These are phyloP conservation scores for Sisyra nigra DNA, from an alignment of 2,888 invertebrate genomes.

Conservation along the genomic window DNA sequence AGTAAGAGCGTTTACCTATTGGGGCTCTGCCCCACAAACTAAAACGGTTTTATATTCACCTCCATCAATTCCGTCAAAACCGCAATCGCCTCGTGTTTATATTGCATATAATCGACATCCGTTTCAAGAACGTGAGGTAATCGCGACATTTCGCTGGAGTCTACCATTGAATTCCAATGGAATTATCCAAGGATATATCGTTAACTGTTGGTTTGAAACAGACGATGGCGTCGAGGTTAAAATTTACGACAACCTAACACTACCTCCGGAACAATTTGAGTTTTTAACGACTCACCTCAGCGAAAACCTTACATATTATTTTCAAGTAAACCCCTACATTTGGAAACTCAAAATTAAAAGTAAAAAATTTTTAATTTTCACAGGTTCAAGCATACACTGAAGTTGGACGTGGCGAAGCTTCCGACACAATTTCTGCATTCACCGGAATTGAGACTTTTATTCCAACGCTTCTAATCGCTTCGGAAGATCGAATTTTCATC, in stretches of 20 bases:
- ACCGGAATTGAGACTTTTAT: conserved; percentile 61
- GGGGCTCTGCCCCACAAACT: conserved; percentile 58
- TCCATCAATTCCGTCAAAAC: conserved; percentile 62
- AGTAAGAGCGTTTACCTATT: conserved; percentile 67
- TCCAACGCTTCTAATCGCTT: conserved; percentile 61
- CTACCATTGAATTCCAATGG: conserved; percentile 59
- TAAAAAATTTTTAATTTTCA: conserved; percentile 7
- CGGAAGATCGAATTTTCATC: conserved; percentile 52
- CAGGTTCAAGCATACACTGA: conserved; percentile 69
- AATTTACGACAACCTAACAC: conserved; percentile 34
- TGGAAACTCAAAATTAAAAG: too few species aligned
- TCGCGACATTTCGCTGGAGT: conserved; percentile 67
- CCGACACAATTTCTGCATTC: conserved; percentile 43
- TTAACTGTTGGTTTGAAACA: conserved; percentile 46
- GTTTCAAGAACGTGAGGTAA: conserved; percentile 22
- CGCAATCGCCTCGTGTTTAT: conserved; percentile 56
- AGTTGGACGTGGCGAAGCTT: conserved; percentile 57
- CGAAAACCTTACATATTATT: conserved; percentile 47
- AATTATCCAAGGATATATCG: conserved; percentile 52
- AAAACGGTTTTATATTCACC: conserved; percentile 55
- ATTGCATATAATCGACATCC: conserved; percentile 36
- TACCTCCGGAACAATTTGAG: conserved; percentile 35
- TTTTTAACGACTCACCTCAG: conserved; percentile 38
- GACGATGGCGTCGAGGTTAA: conserved; percentile 28
- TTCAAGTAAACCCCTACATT: conserved; percentile 43